These are phyloP conservation scores for Trichogramma evanescens DNA, from an alignment of 2,888 invertebrate genomes.

Conservation along the genomic window DNA sequence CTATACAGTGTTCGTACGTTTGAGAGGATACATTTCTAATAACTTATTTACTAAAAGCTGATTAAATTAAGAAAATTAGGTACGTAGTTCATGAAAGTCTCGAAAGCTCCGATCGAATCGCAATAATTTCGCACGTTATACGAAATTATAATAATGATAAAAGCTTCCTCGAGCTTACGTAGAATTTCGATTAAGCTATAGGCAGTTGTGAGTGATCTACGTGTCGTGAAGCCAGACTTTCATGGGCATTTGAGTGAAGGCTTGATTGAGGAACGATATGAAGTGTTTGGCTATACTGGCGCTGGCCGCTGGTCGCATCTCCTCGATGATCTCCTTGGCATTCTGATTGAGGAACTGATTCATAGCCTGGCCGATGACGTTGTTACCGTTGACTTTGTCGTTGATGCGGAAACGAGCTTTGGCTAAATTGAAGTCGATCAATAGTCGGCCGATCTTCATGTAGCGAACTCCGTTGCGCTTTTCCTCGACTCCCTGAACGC, in stretches of 20 bases:
- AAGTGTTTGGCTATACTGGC: slow-evolving; percentile 67
- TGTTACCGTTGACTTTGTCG: slow-evolving; percentile 68
- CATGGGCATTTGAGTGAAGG: slow-evolving; percentile 65
- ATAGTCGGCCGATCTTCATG: slow-evolving; percentile 62
- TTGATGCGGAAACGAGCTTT: slow-evolving; percentile 64
- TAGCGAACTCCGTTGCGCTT: slow-evolving; percentile 56
- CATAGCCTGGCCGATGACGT: slow-evolving; percentile 75
- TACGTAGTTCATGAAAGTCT: no score
- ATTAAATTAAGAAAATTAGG: no score
- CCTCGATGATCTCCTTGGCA: slow-evolving; percentile 71
- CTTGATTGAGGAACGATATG: slow-evolving; percentile 64
- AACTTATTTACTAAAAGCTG: no score
- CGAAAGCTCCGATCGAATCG: no score
- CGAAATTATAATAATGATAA: no score
- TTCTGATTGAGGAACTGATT: slow-evolving; percentile 78
- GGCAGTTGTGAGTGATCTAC: slow-evolving; percentile 21
- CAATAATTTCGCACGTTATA: no score
- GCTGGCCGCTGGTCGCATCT: slow-evolving; percentile 73
- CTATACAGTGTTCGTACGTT: no score
- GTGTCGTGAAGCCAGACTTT: slow-evolving; percentile 58
- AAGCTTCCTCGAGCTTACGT: not conserved
- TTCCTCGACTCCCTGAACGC: slow-evolving; percentile 63
- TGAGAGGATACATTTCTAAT: no score
- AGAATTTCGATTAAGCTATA: not conserved
- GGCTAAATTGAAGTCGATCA: slow-evolving; percentile 65